Conservation (phyloP, 2,797 vertebrate genomes). For the Petrocephalus schoutedeni region DNA sequence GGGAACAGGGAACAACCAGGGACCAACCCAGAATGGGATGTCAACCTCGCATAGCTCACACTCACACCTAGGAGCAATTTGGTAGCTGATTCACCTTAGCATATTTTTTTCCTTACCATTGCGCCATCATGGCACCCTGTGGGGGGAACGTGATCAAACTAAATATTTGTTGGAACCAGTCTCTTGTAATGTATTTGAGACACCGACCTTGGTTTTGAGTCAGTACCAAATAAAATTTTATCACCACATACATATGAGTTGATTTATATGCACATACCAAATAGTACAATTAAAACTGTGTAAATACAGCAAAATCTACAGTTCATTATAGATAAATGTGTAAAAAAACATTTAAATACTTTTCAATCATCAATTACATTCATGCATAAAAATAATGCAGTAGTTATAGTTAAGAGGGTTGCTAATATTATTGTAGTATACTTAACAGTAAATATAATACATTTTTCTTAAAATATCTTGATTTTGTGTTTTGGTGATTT, state of each 20-base stretch:
- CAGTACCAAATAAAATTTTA: neutral
- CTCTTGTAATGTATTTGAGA: neutral
- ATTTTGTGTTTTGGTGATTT: neutral
- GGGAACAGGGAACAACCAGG: neutral
- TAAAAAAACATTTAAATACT: neutral
- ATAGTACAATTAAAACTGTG: neutral
- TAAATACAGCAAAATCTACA: neutral
- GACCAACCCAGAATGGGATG: neutral
- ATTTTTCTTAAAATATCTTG: neutral
- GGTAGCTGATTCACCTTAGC: neutral
- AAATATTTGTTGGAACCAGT: neutral
- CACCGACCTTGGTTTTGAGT: neutral
- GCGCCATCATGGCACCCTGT: neutral
- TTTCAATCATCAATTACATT: neutral
- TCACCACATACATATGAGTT: neutral
- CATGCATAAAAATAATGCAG: neutral
- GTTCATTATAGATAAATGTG: neutral
- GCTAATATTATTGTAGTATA: neutral
- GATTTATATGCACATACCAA: neutral
- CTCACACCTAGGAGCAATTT: neutral
- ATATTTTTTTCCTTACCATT: neutral
- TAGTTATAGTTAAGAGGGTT: neutral
- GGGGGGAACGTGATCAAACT: neutral
- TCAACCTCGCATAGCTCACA: neutral
- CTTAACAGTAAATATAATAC: neutral